Evolutionary conservation across 2,113 vertebrate genomes (phyloP), one percentile per base, ranked within the genome.

Genomic region (Trochalopteron elliotii): DNA sequence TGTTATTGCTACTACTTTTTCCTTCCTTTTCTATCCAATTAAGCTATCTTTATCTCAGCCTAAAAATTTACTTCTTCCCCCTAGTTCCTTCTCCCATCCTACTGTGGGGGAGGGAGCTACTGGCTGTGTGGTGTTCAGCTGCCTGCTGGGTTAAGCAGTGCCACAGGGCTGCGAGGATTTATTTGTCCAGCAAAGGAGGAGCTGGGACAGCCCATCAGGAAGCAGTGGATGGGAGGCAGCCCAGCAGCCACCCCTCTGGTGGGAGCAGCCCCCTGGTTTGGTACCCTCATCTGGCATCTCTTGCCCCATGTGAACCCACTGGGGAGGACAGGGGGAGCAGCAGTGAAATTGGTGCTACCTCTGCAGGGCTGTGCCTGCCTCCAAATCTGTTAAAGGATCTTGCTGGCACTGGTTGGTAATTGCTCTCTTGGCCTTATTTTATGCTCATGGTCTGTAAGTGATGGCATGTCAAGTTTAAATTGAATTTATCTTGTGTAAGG

Each of bases 231-330:
- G 19, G 24, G 42, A 64, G 75, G 56, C 27, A 33, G 35, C n/a
- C 11, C 27, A 75, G 55, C 1, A 2, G 50, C 35, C 52, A n/a
- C 20, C 14, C 15, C 31, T 68, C 47, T 3, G 6, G 17, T 0
- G 2, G 50, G 30, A 49, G 35, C 12, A 50, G 22, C 33, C 0
- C 0, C 18, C n/a, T 2, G 11, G 9, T 42, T 59, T 1, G 4
- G 67, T 37, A 10, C 39, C 57, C 71, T 70, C 20, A 1, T 27
- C 30, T 55, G 67, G 44, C 15, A 23, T 45, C n/a, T 71, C 67
- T 68, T 3, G 1, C 20, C n/a, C 44, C 20, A 20, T 0, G 37
- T 31, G 63, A 72, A 7, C 25, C 24, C 13, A 4, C 12, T 40
- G 67, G 42, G 9, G 27, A 53, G 60, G 74, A 33, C 1, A 2